phyloP scores from a whole-genome alignment of 92 coral and sea anemone species.

The Porites cylindrica region DNA sequence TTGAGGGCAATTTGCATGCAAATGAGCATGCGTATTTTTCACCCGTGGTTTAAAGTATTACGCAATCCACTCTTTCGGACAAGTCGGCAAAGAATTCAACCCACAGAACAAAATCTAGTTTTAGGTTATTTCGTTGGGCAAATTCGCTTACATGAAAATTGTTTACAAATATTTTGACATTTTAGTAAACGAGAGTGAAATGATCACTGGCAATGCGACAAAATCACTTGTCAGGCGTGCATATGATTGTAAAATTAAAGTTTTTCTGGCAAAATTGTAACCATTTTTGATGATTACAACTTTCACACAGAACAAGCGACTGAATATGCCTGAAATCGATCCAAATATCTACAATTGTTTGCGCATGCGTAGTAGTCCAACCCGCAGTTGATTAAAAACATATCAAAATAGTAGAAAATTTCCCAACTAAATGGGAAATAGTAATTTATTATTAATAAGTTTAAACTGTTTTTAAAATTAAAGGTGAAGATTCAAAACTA shows the following conservation, averaged over 20 bases:
- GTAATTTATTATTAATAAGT: background rate
- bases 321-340: background rate
- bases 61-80: background rate
- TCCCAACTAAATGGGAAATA: background rate
- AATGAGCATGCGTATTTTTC: background rate
- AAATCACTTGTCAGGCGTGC: no score
- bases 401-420: background rate
- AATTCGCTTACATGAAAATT: no score
- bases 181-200: background rate
- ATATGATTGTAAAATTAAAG: no score
- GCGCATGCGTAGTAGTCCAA: slow-evolving; percentile 27
- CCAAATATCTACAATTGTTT: background rate
- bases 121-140: no score
- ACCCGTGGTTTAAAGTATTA: background rate
- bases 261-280: background rate
- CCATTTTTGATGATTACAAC: background rate
- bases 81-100: no score
- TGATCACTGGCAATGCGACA: no score
- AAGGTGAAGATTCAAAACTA: background rate
- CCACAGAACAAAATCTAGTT: no score
- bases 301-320: background rate
- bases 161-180: background rate
- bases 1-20: background rate
- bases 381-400: background rate
- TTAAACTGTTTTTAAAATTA: background rate